Base-by-base conservation (phyloP, 2,797 vertebrate species). In the Alcedo atthis region DNA sequence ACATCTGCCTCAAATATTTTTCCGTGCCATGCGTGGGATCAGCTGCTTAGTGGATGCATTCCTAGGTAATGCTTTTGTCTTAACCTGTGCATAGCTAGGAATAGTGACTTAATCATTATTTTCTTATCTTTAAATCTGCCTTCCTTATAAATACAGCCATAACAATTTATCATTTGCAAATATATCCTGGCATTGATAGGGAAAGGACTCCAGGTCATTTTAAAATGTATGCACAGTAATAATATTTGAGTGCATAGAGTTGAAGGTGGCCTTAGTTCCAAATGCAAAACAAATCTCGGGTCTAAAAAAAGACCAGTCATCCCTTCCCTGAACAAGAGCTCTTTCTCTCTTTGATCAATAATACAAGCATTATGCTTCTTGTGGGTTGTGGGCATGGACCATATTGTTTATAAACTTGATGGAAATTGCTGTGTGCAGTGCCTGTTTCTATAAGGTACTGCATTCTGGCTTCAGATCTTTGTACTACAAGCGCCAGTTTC, bases 1-100 rank as follows among this genome's bases (percentile, higher is more conserved):
- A 96, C 98, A 98, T 94, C 98, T 99, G 96, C 98, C 98, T 96
- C 98, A 98, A 53, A 98, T 99, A 97, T 99, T 99, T 98, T 99
- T 98, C 94, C 98, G 98, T 97, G 98, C 98, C 96, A 99, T 99
- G 98, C 98, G 98, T 95, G 98, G 97, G 87, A 97, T 99, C 97
- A 98, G 98, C 97, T 98, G 97, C 79, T 97, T 99, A 91, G 99
- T 99, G 89, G 98, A 99, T 71, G 99, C 99, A 28, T 99, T 99
- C 95, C 97, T 99, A 96, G 99, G 99, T 99, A 98, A 97, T 83
- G 73, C 94, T 94, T 95, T 67, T 89, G 48, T 93, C 40, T 93
- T 92, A 35, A 35, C 91, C 95, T 73, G 15, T 91, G 53, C 28
- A 22, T 93, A 53, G 42, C 80, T 89, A 28, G 21, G 17, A 84